Conservation (phyloP, 1,140 invertebrate species). For the Octopus bimaculoides region DNA sequence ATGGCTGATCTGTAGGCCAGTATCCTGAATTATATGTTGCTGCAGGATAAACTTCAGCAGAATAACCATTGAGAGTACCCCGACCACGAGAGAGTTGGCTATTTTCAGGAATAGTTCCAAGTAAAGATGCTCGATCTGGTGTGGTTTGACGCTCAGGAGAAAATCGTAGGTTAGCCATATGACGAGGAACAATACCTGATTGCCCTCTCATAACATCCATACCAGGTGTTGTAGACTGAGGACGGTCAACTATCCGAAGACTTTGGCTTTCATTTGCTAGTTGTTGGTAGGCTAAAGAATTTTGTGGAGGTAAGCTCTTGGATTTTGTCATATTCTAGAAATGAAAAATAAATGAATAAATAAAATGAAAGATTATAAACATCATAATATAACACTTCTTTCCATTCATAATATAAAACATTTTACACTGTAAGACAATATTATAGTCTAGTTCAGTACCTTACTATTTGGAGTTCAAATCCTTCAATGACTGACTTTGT, state of each 20-base stretch:
- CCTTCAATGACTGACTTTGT: too few species aligned
- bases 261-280: background rate
- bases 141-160: slow-evolving; percentile 39
- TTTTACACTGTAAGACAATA: too few species aligned
- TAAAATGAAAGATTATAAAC: background rate
- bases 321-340: slow-evolving; percentile 1
- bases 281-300: slow-evolving; percentile 3
- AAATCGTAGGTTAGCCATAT: background rate
- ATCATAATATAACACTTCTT: background rate
- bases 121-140: slow-evolving; percentile 21
- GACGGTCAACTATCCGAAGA: background rate
- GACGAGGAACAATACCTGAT: background rate
- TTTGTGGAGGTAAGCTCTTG: slow-evolving; percentile 3
- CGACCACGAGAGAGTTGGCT: slow-evolving; percentile 26
- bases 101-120: slow-evolving; percentile 50
- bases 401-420: background rate
- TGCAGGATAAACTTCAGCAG: background rate
- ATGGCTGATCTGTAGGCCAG: background rate
- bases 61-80: background rate
- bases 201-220: background rate
- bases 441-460: too few species aligned
- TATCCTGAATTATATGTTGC: background rate
- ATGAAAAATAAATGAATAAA: background rate
- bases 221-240: slow-evolving; percentile 2
- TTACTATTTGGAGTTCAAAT: too few species aligned